These are phyloP conservation scores for Brenthis daphne DNA, from an alignment of 2,888 invertebrate species.

Conservation along the genomic window DNA sequence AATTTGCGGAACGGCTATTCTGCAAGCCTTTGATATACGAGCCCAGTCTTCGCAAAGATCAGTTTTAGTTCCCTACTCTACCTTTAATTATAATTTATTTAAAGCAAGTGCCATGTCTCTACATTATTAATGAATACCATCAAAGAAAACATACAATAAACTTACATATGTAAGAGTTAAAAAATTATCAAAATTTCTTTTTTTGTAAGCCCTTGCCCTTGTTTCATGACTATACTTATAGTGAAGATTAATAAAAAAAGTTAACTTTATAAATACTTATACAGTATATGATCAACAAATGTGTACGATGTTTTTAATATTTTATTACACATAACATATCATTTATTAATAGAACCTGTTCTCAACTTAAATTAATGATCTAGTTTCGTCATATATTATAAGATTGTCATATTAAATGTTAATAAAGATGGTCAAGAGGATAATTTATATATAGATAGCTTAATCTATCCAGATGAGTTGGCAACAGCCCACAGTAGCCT, in stretches of 20 bases:
- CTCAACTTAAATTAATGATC: too few species aligned
- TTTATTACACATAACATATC: too few species aligned
- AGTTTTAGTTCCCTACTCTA: slow-evolving; percentile 20
- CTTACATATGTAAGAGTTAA: too few species aligned
- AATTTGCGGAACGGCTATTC: slow-evolving; percentile 54
- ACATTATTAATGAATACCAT: slow-evolving; percentile 13
- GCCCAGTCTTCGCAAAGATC: slow-evolving; percentile 26
- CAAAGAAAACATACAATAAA: background rate
- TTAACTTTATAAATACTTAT: too few species aligned
- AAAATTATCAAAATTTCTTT: too few species aligned
- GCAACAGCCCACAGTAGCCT: slow-evolving; percentile 24
- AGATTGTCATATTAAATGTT: background rate
- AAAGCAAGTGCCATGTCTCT: slow-evolving; percentile 14
- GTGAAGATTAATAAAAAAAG: too few species aligned
- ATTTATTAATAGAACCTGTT: too few species aligned
- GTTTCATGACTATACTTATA: too few species aligned
- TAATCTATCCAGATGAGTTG: slow-evolving; percentile 19
- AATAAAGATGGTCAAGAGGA: background rate
- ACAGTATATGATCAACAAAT: too few species aligned
- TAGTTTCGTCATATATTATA: too few species aligned
- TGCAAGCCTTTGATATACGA: slow-evolving; percentile 41
- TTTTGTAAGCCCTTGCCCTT: too few species aligned
- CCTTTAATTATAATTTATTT: slow-evolving; percentile 20
- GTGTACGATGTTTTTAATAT: too few species aligned
- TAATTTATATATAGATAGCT: background rate